A percentile compares a stretch with the other conserved stretches of the same genome.
Evolutionary conservation across 2,113 vertebrate species (phyloP).

Genomic region (Dipodomys spectabilis): DNA sequence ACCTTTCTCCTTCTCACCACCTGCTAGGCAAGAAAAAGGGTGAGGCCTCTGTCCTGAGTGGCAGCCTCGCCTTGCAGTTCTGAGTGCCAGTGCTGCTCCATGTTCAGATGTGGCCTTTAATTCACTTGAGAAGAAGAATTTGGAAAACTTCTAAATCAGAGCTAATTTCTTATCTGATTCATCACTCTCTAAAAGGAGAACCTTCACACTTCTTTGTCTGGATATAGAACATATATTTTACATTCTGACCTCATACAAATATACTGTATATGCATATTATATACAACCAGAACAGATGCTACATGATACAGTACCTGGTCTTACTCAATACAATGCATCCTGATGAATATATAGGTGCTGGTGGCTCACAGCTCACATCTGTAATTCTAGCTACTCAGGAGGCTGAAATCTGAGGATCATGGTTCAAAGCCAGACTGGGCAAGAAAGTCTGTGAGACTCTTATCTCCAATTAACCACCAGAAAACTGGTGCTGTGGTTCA

Average conservation of each 20-base stretch:
- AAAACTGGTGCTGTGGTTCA: too few species aligned
- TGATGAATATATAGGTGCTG: not conserved
- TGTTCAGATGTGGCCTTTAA: constrained; percentile 11
- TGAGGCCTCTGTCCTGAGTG: not conserved
- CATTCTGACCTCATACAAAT: not conserved
- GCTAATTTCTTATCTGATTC: not conserved
- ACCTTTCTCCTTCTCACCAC: not conserved
- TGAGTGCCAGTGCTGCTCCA: not conserved
- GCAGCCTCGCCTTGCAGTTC: not conserved
- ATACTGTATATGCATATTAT: not conserved
- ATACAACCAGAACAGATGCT: not conserved
- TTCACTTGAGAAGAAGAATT: constrained; percentile 14
- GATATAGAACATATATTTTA: constrained; percentile 15
- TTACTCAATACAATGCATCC: not conserved
- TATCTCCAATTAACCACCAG: too few species aligned
- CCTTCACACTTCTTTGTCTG: not conserved
- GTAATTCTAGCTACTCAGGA: too few species aligned
- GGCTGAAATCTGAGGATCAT: too few species aligned
- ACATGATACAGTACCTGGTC: not conserved
- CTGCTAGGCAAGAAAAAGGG: not conserved
- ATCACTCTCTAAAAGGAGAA: not conserved
- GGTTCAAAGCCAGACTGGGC: too few species aligned
- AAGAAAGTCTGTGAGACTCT: too few species aligned
- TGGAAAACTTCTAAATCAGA: not conserved
- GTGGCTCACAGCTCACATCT: too few species aligned